Evolutionary conservation across 1,140 invertebrate species (phyloP).

Genomic region (Drosophila athabasca): DNA sequence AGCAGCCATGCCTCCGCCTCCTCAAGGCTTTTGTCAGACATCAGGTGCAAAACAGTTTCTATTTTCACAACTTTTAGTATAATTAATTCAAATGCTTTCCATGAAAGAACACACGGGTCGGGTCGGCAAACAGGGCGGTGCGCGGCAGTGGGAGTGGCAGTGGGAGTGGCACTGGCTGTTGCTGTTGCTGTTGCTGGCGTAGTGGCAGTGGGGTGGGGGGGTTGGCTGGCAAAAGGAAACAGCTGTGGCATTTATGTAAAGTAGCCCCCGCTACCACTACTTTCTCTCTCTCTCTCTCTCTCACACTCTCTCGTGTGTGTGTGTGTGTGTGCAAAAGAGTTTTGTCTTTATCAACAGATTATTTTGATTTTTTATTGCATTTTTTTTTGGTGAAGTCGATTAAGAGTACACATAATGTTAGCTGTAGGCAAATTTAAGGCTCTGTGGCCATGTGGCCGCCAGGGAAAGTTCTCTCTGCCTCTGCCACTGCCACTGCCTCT

Average conservation of each 20-base stretch:
- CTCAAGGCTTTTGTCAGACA: slow-evolving; percentile 59
- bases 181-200: too few relatives aligned
- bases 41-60: slow-evolving; percentile 78
- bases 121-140: not conserved
- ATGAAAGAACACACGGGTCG: slow-evolving; percentile 30
- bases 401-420: slow-evolving; percentile 7
- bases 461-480: not conserved
- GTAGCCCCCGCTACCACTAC: slow-evolving; percentile 16
- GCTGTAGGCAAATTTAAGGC: not conserved
- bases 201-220: not conserved
- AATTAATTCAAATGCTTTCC: slow-evolving; percentile 80
- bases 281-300: not conserved
- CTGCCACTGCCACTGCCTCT: too few relatives aligned
- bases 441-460: not conserved
- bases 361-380: slow-evolving; percentile 4
- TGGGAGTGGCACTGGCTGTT: not conserved
- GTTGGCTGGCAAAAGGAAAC: slow-evolving; percentile 17
- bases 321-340: slow-evolving; percentile 11
- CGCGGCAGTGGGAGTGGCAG: not conserved
- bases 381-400: slow-evolving; percentile 11
- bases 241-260: slow-evolving; percentile 59
- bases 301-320: too few relatives aligned
- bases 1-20: not conserved
- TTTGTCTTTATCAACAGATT: slow-evolving; percentile 55
- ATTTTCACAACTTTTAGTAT: slow-evolving; percentile 79